Evolutionary conservation across 2,888 invertebrate genomes (phyloP).

Genomic region (Corbicula japonica): DNA sequence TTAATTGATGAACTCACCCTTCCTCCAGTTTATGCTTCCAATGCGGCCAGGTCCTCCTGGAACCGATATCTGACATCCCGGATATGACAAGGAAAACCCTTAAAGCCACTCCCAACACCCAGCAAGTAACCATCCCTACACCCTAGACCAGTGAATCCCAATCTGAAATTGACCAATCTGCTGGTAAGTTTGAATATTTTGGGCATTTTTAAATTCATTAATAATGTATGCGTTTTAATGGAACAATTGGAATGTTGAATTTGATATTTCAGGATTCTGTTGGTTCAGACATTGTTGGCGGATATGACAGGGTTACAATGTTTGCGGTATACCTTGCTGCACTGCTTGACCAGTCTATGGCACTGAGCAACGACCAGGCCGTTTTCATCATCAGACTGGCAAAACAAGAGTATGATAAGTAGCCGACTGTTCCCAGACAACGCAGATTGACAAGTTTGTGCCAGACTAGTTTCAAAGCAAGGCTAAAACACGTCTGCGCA

Average conservation of each 20-base stretch:
- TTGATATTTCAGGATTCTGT: constrained; percentile 33
- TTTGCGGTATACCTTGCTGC: constrained; percentile 17
- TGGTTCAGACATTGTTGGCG: constrained; percentile 34
- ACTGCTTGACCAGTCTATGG: constrained; percentile 1
- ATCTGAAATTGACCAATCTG: too few relatives aligned
- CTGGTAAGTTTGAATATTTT: too few relatives aligned
- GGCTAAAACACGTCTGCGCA: constrained; percentile 24
- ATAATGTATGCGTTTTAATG: too few relatives aligned
- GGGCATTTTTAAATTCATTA: too few relatives aligned
- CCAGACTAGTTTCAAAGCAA: neutral
- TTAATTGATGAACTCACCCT: constrained; percentile 33
- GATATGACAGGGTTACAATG: constrained; percentile 16
- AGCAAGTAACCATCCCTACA: neutral
- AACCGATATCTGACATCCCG: too few relatives aligned
- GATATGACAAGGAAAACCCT: neutral
- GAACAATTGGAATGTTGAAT: too few relatives aligned
- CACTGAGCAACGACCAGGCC: constrained; percentile 28
- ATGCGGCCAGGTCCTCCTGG: too few relatives aligned
- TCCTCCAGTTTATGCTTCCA: constrained; percentile 20
- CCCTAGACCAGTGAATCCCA: neutral
- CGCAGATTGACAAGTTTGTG: constrained; percentile 7
- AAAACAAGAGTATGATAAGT: constrained; percentile 17
- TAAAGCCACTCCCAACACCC: neutral
- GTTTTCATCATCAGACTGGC: constrained; percentile 34
- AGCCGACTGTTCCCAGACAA: constrained; percentile 13